These are phyloP conservation scores for Scophthalmus maximus DNA, from an alignment of 2,113 vertebrate genomes.

Conservation along the genomic window DNA sequence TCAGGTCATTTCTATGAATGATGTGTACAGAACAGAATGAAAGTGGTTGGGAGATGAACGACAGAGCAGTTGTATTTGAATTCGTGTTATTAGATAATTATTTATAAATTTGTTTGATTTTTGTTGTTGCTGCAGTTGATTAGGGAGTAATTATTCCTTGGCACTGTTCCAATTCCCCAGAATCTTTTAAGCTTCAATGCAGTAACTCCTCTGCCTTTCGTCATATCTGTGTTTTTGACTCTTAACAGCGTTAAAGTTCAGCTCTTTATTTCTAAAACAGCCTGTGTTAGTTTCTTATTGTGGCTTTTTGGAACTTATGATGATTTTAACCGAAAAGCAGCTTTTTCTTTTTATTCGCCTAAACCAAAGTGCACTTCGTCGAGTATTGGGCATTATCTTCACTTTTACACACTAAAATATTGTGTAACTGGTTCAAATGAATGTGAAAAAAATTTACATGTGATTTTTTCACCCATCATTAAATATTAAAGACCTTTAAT, in stretches of 20 bases:
- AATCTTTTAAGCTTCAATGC: constrained; percentile 47
- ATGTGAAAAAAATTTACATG: no score
- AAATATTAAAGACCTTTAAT: no score
- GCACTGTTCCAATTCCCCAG: constrained; percentile 15
- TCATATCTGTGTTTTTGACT: constrained; percentile 40
- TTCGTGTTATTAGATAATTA: constrained; percentile 49
- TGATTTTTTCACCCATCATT: no score
- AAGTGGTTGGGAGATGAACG: constrained; percentile 1
- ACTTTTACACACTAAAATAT: constrained; percentile 35
- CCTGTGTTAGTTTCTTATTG: constrained; percentile 37
- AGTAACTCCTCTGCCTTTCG: constrained; percentile 34
- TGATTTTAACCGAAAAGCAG: constrained; percentile 52
- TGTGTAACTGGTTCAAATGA: constrained; percentile 13
- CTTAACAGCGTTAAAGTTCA: constrained; percentile 39
- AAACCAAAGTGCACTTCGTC: constrained; percentile 80
- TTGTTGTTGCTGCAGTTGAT: constrained; percentile 18
- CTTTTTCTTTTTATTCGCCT: constrained; percentile 47
- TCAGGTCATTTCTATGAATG: constrained; percentile 5
- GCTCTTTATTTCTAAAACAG: background rate
- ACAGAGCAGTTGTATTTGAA: constrained; percentile 13
- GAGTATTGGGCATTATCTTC: constrained; percentile 66
- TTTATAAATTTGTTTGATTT: constrained; percentile 68
- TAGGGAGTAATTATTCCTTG: constrained; percentile 35
- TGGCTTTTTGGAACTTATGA: constrained; percentile 23
- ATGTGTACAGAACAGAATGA: constrained; percentile 5